Evolutionary conservation across 1,140 invertebrate species (phyloP), one percentile per base, ranked within the genome.

Genomic region (Mactra quadrangularis): DNA sequence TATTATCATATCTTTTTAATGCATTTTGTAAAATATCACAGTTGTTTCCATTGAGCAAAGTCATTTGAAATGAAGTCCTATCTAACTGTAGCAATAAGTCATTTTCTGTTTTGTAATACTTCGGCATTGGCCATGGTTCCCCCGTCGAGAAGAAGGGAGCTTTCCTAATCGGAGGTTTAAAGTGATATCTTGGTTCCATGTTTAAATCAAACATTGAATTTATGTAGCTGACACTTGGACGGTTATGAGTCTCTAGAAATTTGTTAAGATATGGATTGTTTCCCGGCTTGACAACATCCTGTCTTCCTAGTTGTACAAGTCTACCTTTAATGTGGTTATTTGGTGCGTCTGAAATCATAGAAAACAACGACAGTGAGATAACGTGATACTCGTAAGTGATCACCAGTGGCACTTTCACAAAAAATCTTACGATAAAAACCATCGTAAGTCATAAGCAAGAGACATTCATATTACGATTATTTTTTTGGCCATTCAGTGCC

Each of bases 91-190:
- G 64, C 31, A 68, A 4, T 38, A 27, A 31, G 3, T 55, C 64
- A 9, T 50, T 68, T 7, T 78, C 47, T 29, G 31, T 33, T 41
- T 19, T 55, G 27, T 68, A 68, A 25, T 68, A 17, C 9, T 33
- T 33, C 19, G 76, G 76, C 50, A 68, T 66, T 17, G 76, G 76
- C 76, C 76, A 78, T 35, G 76, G 76, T 45, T 78, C 76, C 13
- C 76, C 76, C 13, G 45, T 41, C 9, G 76, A 66, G 7, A 62
- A 68, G 50, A 78, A 78, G 27, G 76, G 76, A 22, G 76, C 60
- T 31, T 38, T 68, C 33, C 62, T 25, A 17, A 78, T 78, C 19
- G 60, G 60, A 0, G 76, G 76, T 38, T 78, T 78, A 41, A 78
- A 78, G 0, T 22, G 59, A 31, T 52, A 68, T 47, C 60, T 33